phyloP scores from a whole-genome alignment of 2,888 invertebrate species.

The Apamea anceps region DNA sequence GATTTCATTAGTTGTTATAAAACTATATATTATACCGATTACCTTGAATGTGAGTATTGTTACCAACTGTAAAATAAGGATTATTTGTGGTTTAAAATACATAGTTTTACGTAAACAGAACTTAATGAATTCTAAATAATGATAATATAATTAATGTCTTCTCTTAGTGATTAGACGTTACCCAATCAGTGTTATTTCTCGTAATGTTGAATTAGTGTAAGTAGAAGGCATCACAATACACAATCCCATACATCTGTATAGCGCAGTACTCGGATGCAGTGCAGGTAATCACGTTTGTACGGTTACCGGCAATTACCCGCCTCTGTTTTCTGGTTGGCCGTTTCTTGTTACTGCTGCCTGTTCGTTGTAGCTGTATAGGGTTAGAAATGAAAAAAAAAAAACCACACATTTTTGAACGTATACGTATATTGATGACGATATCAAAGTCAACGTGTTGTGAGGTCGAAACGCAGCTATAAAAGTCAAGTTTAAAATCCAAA shows the following conservation, averaged over 20 bases:
- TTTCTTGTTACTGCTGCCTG: slow-evolving; percentile 52
- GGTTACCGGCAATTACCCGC: slow-evolving; percentile 83
- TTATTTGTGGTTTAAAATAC: slow-evolving; percentile 12
- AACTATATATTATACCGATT: not conserved
- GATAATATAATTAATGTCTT: not conserved
- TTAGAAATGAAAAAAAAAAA: slow-evolving; percentile 24
- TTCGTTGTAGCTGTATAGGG: slow-evolving; percentile 35
- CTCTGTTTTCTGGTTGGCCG: slow-evolving; percentile 68
- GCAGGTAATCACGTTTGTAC: slow-evolving; percentile 74
- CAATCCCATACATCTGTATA: slow-evolving; percentile 40
- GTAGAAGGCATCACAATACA: slow-evolving; percentile 27
- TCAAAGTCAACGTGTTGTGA: not conserved
- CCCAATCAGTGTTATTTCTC: slow-evolving; percentile 24
- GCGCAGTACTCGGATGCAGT: slow-evolving; percentile 50
- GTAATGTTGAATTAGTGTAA: slow-evolving; percentile 23
- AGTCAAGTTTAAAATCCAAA: not conserved
- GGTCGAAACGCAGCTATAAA: not conserved
- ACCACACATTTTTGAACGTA: not conserved
- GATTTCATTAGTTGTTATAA: slow-evolving; percentile 21
- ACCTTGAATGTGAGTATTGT: slow-evolving; percentile 9
- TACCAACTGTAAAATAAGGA: slow-evolving; percentile 10
- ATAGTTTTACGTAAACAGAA: slow-evolving; percentile 1
- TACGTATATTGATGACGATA: not conserved
- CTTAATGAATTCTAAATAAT: not conserved
- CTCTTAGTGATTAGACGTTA: not conserved